Evolutionary conservation across 1,140 invertebrate species (phyloP).

Genomic region (Zaprionus vittiger): DNA sequence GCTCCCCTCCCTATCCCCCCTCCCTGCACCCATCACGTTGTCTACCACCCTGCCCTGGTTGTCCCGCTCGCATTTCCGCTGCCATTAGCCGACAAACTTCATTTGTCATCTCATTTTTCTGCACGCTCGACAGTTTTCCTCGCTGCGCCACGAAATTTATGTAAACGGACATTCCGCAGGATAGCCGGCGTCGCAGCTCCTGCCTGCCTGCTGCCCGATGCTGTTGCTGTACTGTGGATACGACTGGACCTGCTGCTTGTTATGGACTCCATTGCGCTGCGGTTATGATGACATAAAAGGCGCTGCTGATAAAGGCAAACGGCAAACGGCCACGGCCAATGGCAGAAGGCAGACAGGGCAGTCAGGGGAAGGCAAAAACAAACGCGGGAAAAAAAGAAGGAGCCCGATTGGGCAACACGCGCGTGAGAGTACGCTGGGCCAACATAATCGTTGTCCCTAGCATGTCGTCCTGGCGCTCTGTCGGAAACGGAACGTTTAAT

Average conservation of each 20-base stretch:
- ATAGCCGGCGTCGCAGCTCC: conserved; percentile 28
- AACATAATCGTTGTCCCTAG: conserved; percentile 53
- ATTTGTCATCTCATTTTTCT: conserved; percentile 83
- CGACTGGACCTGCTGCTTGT: conserved; percentile 33
- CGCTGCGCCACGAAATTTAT: conserved; percentile 73
- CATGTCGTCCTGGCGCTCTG: conserved; percentile 22
- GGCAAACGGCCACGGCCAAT: conserved; percentile 47
- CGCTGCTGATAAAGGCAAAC: conserved; percentile 72
- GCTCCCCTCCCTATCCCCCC: neutral
- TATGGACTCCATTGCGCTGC: conserved; percentile 57
- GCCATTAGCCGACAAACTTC: conserved; percentile 82
- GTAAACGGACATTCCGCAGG: conserved; percentile 73
- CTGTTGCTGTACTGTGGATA: neutral
- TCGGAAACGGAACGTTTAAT: conserved; percentile 69
- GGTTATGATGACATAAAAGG: conserved; percentile 81
- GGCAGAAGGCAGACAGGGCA: conserved; percentile 62
- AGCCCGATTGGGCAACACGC: conserved; percentile 67
- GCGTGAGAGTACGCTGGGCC: conserved; percentile 15
- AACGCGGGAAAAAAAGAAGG: conserved; percentile 43
- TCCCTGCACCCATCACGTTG: neutral
- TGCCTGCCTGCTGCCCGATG: neutral
- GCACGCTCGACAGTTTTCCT: conserved; percentile 80
- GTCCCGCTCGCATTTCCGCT: conserved; percentile 70
- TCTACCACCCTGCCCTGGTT: neutral
- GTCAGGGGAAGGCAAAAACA: neutral